Base-by-base conservation (phyloP, 2,113 vertebrate genomes). In the Axis porcinus region DNA sequence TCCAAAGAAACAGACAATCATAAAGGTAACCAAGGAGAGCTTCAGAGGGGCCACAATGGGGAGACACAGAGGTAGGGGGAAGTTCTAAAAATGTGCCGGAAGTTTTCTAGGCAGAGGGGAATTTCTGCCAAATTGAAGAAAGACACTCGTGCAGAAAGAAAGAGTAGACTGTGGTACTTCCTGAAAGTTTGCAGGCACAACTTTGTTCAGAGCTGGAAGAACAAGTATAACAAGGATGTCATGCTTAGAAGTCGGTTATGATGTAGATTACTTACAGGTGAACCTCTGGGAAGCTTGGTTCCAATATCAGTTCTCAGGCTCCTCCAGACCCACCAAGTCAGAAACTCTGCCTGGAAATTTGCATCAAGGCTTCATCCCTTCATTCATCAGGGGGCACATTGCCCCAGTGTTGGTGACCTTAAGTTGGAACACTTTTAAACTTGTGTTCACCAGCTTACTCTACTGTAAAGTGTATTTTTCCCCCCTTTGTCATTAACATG, bases 1-100 rank as follows among this genome's bases (percentile, higher is more conserved):
- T 97, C 98, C 43, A 58, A 70, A 33, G 55, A 94, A 57, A 92
- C 0, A 50, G 94, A 82, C 25, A 2, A 7, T 10, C 0, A 94
- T 0, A 99, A 99, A 99, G 98, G 99, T 99, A 99, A 96, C 23
- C 57, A 89, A 28, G 8, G 28, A 36, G 13, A 25, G 28, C 30
- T 70, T 28, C 12, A 45, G 25, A 17, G 12, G 28, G 40, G 40
- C 28, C 19, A 3, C 4, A 6, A 0, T 43, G 7, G 50, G 57
- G 21, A 23, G 55, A 5, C 2, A 0, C 19, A 67, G 64, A 70
- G 52, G 33, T 2, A 27, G 30, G 8, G 1, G 0, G 0, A 76
- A 23, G 7, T 45, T 81, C 23, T 91, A 19, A 33, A 87, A 74
- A 45, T 40, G 4, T 23, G 12, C 21, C 45, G 13, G 1, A 60